Percentiles rank a stretch among this genome's conserved stretches.
phyloP scores from a whole-genome alignment of 2,888 invertebrate species.

The Callinectes sapidus region DNA sequence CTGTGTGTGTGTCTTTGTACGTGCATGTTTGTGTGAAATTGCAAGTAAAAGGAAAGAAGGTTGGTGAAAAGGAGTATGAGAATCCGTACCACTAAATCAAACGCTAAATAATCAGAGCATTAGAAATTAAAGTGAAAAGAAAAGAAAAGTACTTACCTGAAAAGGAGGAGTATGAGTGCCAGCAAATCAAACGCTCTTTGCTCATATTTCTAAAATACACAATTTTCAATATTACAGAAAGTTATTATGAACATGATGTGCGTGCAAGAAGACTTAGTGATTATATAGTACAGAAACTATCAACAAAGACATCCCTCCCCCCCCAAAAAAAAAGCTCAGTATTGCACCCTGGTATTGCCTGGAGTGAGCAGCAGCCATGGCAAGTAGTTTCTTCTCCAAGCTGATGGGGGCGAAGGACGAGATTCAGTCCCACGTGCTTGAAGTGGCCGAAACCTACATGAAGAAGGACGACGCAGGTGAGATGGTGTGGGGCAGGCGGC shows the following conservation, averaged over 20 bases:
- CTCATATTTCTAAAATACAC: background rate
- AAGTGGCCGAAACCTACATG: constrained; percentile 51
- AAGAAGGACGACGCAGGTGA: constrained; percentile 51
- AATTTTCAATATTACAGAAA: background rate
- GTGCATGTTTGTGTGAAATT: too few relatives aligned
- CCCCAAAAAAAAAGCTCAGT: too few relatives aligned
- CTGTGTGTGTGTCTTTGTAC: too few relatives aligned
- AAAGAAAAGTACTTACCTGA: background rate
- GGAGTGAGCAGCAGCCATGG: constrained; percentile 2
- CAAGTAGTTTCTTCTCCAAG: constrained; percentile 45
- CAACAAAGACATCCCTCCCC: background rate
- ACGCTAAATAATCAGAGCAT: too few relatives aligned
- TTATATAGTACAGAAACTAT: background rate
- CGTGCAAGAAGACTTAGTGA: background rate
- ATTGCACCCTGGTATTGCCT: background rate
- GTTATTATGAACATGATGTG: background rate
- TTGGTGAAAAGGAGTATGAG: too few relatives aligned
- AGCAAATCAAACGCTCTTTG: background rate
- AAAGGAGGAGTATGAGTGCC: background rate
- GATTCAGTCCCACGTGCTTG: constrained; percentile 44
- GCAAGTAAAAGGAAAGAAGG: background rate
- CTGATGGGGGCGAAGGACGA: constrained; percentile 51
- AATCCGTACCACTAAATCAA: too few relatives aligned
- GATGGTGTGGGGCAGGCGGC: background rate
- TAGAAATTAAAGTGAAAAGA: background rate